phyloP scores from a whole-genome alignment of 2,888 invertebrate genomes.

The Scelioninae gen. 2 region DNA sequence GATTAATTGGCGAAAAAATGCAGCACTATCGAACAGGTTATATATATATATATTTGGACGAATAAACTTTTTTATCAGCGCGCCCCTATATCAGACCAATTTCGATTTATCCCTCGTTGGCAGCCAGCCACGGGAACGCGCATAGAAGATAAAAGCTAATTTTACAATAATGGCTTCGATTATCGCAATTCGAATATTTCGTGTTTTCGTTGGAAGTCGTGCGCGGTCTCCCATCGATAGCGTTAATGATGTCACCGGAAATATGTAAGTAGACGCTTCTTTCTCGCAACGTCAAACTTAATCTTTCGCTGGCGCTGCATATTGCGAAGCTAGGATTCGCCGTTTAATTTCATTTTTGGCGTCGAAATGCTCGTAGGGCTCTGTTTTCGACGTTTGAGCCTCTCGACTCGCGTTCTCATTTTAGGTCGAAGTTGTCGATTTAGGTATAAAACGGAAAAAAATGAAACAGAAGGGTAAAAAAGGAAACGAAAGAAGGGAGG shows the following conservation, averaged over 20 bases:
- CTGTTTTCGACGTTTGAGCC: conserved; percentile 20
- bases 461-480: no score
- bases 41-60: conserved; percentile 7
- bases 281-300: conserved; percentile 19
- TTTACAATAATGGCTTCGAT: conserved; percentile 47
- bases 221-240: no score
- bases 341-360: conserved; percentile 46
- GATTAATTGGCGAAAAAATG: conserved; percentile 25
- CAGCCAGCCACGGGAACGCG: conserved; percentile 23
- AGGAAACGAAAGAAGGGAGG: no score
- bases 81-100: conserved; percentile 22
- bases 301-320: conserved; percentile 45
- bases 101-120: conserved; percentile 44
- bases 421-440: conserved; percentile 42
- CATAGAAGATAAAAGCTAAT: conserved; percentile 43
- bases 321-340: conserved; percentile 23
- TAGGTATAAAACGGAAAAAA: neutral
- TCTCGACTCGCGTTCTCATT: conserved; percentile 47
- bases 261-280: conserved; percentile 22
- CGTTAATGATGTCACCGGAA: conserved; percentile 21
- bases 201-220: neutral
- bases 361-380: conserved; percentile 14
- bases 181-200: conserved; percentile 41
- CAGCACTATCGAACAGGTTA: no score
- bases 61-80: conserved; percentile 23